Conservation (phyloP, 2,797 vertebrate genomes). For the Apodemus agrarius region DNA sequence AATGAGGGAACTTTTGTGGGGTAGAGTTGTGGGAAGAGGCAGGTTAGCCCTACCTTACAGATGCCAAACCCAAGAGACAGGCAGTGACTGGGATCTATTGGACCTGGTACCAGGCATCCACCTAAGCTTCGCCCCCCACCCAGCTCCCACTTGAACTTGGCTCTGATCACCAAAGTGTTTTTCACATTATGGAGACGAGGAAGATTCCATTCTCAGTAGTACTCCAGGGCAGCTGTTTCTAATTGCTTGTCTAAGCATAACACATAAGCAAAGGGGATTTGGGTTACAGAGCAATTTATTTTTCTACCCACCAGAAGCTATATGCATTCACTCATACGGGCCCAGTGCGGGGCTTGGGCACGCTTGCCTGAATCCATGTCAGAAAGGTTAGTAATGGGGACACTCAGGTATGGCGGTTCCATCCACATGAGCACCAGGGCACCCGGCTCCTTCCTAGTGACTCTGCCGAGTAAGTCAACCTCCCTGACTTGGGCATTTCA, state of each 20-base stretch:
- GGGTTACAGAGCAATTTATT: conserved; percentile 41
- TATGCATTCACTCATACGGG: not conserved
- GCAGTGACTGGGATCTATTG: not conserved
- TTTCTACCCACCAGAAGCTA: not conserved
- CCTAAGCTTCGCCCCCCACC: not conserved
- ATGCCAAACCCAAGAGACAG: conserved; percentile 12
- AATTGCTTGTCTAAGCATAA: conserved; percentile 53
- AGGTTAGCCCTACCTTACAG: not conserved
- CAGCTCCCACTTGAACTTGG: not conserved
- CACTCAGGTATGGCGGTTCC: not conserved
- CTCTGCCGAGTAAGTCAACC: not conserved
- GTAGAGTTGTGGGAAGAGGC: not conserved
- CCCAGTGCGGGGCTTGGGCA: not conserved
- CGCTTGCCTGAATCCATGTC: too few relatives aligned
- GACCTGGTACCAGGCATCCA: not conserved
- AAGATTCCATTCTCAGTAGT: conserved; percentile 61
- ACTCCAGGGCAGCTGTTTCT: conserved; percentile 60
- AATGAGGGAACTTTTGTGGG: not conserved
- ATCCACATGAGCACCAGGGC: not conserved
- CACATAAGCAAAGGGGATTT: not conserved
- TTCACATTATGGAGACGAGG: not conserved
- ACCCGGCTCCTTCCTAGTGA: not conserved
- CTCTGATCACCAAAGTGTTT: conserved; percentile 13
- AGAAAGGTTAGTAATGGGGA: not conserved
- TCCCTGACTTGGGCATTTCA: not conserved